These are phyloP conservation scores for Malthinus flaveolus DNA, from an alignment of 2,888 invertebrate genomes.

Conservation along the genomic window DNA sequence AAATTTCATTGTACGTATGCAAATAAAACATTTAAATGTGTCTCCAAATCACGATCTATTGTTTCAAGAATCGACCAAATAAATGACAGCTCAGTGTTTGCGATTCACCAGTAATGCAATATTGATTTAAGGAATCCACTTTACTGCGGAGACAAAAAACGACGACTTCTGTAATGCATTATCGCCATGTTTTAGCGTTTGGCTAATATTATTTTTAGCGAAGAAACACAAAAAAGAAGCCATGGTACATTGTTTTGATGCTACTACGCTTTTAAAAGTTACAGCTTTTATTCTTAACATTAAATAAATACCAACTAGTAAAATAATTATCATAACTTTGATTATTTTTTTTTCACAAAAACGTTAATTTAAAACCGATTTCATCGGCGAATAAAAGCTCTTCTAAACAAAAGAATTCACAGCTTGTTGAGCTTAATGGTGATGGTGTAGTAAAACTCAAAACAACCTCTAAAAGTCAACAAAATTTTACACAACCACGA, in stretches of 20 bases:
- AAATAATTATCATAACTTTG: no score
- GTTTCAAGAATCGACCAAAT: slow-evolving; percentile 43
- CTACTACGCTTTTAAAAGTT: slow-evolving; percentile 46
- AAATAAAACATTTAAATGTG: slow-evolving; percentile 49
- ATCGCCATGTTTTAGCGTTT: slow-evolving; percentile 41
- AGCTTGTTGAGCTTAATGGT: no score
- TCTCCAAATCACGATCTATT: slow-evolving; percentile 47
- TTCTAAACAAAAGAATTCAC: no score
- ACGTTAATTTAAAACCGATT: no score
- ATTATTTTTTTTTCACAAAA: no score
- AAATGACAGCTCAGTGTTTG: slow-evolving; percentile 38
- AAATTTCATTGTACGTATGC: slow-evolving; percentile 53
- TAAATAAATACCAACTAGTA: slow-evolving; percentile 1
- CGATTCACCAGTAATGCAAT: slow-evolving; percentile 42
- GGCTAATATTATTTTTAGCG: slow-evolving; percentile 53
- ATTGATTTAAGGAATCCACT: slow-evolving; percentile 45
- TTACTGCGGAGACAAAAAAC: slow-evolving; percentile 38
- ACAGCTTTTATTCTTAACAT: slow-evolving; percentile 30
- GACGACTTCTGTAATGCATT: slow-evolving; percentile 43
- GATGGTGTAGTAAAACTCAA: no score
- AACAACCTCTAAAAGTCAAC: no score
- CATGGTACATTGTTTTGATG: slow-evolving; percentile 50
- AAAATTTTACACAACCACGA: background rate
- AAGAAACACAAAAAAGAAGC: slow-evolving; percentile 44
- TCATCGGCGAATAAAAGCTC: no score